Base-by-base conservation (phyloP, 2,113 vertebrate species). In the Astatoreochromis straeleni region DNA sequence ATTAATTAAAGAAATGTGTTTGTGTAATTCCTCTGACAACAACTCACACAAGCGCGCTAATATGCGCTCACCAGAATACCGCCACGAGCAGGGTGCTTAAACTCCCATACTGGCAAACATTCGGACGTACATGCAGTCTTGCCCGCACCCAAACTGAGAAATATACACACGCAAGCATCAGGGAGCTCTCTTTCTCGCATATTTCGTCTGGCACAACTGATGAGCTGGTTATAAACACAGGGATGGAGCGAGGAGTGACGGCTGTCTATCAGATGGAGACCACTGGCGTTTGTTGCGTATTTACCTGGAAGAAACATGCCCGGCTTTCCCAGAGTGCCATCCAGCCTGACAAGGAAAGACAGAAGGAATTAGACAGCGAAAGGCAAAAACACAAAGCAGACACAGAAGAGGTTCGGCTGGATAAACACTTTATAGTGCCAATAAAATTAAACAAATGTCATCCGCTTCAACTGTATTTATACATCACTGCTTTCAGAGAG, bases 241-340 rank as follows among this genome's bases (percentile, higher is more conserved):
- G 29, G 83, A 35, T 14, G 54, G 68, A 21, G 42, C 47, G 87
- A 89, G 33, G 88, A 86, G 84, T 88, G 91, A 92, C 10, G 51
- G 85, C 49, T 87, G 85, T 84, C 92, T 87, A 55, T 94, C 85
- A 91, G 86, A 85, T 86, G 49, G 3, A 89, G 75, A 86, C 81
- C n/a, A 24, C n/a, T 80, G 79, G 13, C 38, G 24, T 81, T 82
- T 83, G 58, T 87, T 47, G 47, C 21, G 51, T 81, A 47, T 92
- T 94, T 93, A 96, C 95, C 95, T 94, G 95, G 94, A 24, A 96
- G 93, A 91, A 96, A 96, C 94, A 96, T 96, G 88, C 95, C 95
- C 8, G 95, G 94, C 57, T 96, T 96, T 26, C 95, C 95, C 85
- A 96, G 90, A 7, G 95, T 95, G 85, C 94, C 93, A 10, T 96